Evolutionary conservation across 2,888 invertebrate genomes (phyloP).

Genomic region (Polymixis flavicincta): DNA sequence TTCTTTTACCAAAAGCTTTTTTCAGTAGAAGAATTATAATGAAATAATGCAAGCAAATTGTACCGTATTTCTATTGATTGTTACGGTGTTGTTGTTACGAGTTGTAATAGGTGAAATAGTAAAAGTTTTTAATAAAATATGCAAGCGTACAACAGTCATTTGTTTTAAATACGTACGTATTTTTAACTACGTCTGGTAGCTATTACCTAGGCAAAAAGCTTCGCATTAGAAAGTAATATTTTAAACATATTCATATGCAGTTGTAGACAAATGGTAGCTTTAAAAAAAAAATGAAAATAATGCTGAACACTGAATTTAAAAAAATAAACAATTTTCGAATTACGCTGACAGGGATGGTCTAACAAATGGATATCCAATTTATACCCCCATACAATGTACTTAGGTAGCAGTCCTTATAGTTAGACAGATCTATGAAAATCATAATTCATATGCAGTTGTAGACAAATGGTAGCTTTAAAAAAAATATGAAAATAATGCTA

Average conservation of each 20-base stretch:
- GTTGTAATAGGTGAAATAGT: not conserved
- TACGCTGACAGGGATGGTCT: constrained; percentile 5
- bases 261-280: not conserved
- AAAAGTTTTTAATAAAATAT: not conserved
- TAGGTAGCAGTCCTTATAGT: constrained; percentile 44
- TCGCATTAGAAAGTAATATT: constrained; percentile 26
- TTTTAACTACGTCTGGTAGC: not conserved
- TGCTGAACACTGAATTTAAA: not conserved
- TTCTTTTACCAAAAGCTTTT: not conserved
- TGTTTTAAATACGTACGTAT: not conserved
- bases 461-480: not conserved
- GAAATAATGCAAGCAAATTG: not conserved
- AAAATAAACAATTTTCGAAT: constrained; percentile 1
- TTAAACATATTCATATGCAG: not conserved
- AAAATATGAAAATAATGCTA: not conserved
- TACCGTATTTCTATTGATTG: not conserved
- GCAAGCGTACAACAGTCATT: not conserved
- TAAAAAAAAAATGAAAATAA: not conserved
- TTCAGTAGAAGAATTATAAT: not conserved
- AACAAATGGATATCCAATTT: constrained; percentile 28
- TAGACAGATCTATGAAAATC: constrained; percentile 52
- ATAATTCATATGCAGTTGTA: constrained; percentile 41
- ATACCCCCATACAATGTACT: constrained; percentile 30
- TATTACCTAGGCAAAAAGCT: not conserved
- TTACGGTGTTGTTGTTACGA: not conserved